phyloP scores from a whole-genome alignment of 2,113 vertebrate genomes.

The Edolisoma coerulescens region DNA sequence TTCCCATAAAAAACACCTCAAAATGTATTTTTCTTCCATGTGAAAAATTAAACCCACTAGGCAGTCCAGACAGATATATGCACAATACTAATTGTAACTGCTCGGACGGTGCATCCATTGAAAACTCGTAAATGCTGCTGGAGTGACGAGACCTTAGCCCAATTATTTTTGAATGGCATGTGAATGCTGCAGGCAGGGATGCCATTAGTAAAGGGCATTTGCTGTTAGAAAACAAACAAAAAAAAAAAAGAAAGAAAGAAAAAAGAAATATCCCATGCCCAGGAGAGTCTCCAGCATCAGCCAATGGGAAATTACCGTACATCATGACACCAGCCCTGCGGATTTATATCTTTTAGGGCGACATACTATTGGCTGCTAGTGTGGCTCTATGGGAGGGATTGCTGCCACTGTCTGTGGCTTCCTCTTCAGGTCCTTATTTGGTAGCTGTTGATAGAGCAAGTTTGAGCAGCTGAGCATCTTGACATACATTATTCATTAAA shows the following conservation, averaged over 20 bases:
- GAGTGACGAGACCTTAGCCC: background rate
- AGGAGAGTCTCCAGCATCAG: constrained; percentile 54
- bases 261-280: constrained; percentile 29
- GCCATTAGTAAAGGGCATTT: constrained; percentile 68
- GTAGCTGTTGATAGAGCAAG: constrained; percentile 81
- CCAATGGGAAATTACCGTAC: constrained; percentile 73
- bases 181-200: constrained; percentile 42
- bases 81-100: background rate
- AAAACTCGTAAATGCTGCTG: background rate
- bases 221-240: background rate
- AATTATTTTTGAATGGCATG: constrained; percentile 33
- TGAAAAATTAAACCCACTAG: background rate
- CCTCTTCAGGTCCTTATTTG: constrained; percentile 84
- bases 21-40: background rate
- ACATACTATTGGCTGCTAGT: constrained; percentile 77
- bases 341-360: constrained; percentile 24
- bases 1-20: background rate
- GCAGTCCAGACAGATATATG: background rate
- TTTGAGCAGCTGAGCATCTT: constrained; percentile 82
- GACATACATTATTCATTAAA: constrained; percentile 88
- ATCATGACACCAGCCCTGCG: constrained; percentile 15
- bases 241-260: background rate
- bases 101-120: background rate
- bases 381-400: constrained; percentile 70
- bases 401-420: constrained; percentile 74